Conservation (phyloP, 1,140 invertebrate genomes). For the Stratiolaelaps scimitus region DNA sequence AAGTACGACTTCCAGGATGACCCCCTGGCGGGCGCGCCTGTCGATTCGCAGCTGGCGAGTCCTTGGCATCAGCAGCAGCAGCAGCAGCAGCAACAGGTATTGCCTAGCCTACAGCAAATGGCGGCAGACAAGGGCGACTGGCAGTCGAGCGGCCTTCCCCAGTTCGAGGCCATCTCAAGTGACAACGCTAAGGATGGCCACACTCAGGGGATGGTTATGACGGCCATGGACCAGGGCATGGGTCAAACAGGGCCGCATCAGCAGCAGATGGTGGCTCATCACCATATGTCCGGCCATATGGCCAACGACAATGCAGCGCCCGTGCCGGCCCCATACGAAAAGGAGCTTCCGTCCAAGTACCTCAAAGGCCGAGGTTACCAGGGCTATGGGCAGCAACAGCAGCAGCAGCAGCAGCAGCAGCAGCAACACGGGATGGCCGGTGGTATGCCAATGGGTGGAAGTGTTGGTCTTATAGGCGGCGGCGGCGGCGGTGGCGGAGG, state of each 20-base stretch:
- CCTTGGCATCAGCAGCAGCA: too few relatives aligned
- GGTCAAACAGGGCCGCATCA: constrained; percentile 3
- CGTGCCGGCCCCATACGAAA: constrained; percentile 16
- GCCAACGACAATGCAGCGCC: neutral
- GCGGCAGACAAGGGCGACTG: neutral
- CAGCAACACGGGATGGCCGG: too few relatives aligned
- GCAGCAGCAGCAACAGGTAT: too few relatives aligned
- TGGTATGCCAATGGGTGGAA: too few relatives aligned
- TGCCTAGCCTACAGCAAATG: neutral
- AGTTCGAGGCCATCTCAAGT: constrained; percentile 24
- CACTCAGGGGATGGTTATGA: neutral
- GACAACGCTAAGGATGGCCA: constrained; percentile 15
- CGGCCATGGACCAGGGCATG: too few relatives aligned
- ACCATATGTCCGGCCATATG: too few relatives aligned
- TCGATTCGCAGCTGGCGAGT: too few relatives aligned
- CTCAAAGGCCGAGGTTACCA: constrained; percentile 25
- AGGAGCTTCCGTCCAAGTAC: constrained; percentile 27
- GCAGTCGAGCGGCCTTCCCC: constrained; percentile 3
- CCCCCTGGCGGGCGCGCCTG: neutral
- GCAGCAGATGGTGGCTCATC: neutral
- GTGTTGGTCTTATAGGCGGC: neutral
- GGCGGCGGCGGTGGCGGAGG: neutral
- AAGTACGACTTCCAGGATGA: constrained; percentile 28
- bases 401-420: too few relatives aligned
- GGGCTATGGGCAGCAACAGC: too few relatives aligned